Conservation (phyloP, 1,140 invertebrate genomes). For the Plectrocnemia conspersa region DNA sequence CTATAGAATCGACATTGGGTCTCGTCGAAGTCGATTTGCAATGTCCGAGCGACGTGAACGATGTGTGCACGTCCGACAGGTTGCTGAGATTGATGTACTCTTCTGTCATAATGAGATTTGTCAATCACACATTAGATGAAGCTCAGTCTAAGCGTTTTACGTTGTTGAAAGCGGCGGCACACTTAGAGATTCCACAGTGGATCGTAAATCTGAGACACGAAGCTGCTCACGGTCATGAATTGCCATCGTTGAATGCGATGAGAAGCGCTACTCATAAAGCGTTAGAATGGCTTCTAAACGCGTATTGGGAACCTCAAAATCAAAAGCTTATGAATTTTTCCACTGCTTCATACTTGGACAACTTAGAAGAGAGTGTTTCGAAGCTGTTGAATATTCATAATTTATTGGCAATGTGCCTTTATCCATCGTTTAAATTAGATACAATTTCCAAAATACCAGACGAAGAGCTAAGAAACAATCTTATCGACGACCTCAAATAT, state of each 20-base stretch:
- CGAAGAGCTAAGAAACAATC: constrained; percentile 38
- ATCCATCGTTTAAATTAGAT: constrained; percentile 38
- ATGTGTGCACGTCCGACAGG: constrained; percentile 43
- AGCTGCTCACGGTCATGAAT: constrained; percentile 56
- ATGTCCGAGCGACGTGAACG: constrained; percentile 8
- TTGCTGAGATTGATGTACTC: constrained; percentile 57
- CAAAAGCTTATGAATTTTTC: constrained; percentile 15
- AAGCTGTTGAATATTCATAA: constrained; percentile 41
- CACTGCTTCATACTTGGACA: constrained; percentile 16
- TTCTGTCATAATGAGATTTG: constrained; percentile 57
- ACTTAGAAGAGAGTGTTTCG: constrained; percentile 27
- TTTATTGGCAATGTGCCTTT: constrained; percentile 27
- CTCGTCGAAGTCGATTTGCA: constrained; percentile 57
- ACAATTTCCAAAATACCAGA: constrained; percentile 42
- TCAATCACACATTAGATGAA: constrained; percentile 58
- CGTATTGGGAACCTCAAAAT: constrained; percentile 47
- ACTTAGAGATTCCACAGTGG: constrained; percentile 60
- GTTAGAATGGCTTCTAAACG: constrained; percentile 57
- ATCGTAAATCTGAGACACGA: constrained; percentile 63
- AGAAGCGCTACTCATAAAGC: constrained; percentile 53
- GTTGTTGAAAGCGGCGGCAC: constrained; percentile 54
- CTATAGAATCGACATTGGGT: constrained; percentile 61
- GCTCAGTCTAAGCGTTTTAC: constrained; percentile 50
- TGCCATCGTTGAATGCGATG: constrained; percentile 54
- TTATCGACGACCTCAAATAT: constrained; percentile 8